Evolutionary conservation across 2,113 vertebrate species (phyloP).

Genomic region (Numenius arquata): DNA sequence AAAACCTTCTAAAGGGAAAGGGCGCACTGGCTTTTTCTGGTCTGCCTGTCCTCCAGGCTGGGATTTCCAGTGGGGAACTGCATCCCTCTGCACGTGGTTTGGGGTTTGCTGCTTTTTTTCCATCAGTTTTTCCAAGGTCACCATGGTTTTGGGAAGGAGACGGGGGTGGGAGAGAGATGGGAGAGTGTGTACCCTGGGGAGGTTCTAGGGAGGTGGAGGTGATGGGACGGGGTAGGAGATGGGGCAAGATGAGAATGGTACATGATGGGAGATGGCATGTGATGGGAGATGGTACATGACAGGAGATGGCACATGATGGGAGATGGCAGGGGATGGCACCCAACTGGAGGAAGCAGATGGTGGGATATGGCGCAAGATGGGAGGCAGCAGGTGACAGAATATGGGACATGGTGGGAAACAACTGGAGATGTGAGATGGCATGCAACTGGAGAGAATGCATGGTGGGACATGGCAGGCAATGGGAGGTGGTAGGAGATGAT

Average conservation of each 20-base stretch:
- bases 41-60: background rate
- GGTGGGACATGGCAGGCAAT: background rate
- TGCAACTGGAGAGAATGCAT: rapidly evolving
- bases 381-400: background rate
- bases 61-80: background rate
- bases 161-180: background rate
- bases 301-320: background rate
- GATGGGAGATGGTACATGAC: background rate
- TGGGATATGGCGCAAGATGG: background rate
- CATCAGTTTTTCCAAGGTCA: background rate
- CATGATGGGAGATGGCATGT: background rate
- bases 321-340: background rate
- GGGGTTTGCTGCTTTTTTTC: background rate
- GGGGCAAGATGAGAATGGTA: background rate
- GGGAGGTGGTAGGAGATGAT: background rate
- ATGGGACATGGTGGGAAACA: background rate
- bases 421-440: background rate
- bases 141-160: background rate
- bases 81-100: background rate
- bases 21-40: background rate
- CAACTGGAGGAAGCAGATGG: background rate
- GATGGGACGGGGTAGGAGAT: background rate
- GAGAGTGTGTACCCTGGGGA: background rate
- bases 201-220: background rate
- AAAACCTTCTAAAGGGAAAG: background rate